These are phyloP conservation scores for Thaleichthys pacificus DNA, from an alignment of 2,797 vertebrate species.

Conservation along the genomic window DNA sequence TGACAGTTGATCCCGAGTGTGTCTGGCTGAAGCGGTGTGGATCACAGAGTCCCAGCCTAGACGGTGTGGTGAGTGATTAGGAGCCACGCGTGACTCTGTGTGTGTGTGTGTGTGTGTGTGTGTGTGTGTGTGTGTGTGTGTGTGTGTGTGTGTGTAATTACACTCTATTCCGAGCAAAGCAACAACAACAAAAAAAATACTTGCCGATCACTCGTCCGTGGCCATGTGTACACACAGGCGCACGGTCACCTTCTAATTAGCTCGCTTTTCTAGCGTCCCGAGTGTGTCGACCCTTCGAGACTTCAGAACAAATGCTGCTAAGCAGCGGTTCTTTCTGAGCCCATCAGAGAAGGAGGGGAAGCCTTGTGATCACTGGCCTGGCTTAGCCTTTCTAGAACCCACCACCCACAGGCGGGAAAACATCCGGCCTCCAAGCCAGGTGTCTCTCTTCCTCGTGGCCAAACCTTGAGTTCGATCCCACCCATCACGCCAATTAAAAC, in stretches of 20 bases:
- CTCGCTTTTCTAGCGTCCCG: not conserved
- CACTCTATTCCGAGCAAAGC: constrained; percentile 46
- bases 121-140: constrained; percentile 42
- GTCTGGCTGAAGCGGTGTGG: constrained; percentile 19
- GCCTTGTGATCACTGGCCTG: not conserved
- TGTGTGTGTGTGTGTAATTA: constrained; percentile 55
- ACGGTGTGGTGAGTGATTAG: not conserved
- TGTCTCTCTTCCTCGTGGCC: constrained; percentile 37
- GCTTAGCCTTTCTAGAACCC: not conserved
- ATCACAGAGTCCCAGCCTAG: constrained; percentile 29
- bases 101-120: constrained; percentile 21
- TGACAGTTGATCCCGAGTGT: constrained; percentile 8
- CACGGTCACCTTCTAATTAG: constrained; percentile 12
- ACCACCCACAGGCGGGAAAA: not conserved
- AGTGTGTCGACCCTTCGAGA: not conserved
- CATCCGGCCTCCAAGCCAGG: constrained; percentile 20
- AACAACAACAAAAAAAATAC: constrained; percentile 32
- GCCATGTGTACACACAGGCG: not conserved
- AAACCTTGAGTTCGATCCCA: constrained; percentile 23
- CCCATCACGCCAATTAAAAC: constrained; percentile 28
- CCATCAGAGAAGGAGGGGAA: no score
- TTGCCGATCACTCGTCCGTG: not conserved
- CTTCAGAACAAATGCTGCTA: not conserved
- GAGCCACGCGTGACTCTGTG: not conserved
- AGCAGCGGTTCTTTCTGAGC: not conserved